Conservation (phyloP, 2,113 vertebrate genomes). For the Megatriorchis doriae region DNA sequence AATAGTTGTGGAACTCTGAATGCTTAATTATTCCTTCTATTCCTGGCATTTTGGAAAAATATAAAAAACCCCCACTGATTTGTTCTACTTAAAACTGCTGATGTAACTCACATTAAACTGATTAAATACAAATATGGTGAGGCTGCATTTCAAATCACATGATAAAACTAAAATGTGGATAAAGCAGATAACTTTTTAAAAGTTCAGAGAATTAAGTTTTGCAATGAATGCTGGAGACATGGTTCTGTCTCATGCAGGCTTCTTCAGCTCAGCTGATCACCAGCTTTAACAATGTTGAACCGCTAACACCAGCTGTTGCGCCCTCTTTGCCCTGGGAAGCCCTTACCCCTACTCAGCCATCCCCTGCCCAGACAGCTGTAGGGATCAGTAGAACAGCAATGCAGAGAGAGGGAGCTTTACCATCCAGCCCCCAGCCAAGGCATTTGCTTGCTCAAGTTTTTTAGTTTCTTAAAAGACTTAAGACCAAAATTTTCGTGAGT, state of each 20-base stretch:
- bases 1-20: neutral
- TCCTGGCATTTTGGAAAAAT: neutral
- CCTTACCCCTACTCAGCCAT: rapidly evolving
- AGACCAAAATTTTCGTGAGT: neutral
- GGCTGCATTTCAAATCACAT: neutral
- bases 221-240: neutral
- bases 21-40: neutral
- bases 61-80: neutral
- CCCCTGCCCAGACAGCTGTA: neutral
- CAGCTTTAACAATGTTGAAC: neutral
- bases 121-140: neutral
- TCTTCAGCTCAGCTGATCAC: neutral
- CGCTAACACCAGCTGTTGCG: neutral
- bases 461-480: neutral
- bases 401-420: neutral
- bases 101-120: neutral
- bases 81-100: neutral
- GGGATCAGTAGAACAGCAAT: neutral
- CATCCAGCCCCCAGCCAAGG: neutral
- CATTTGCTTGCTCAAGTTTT: neutral
- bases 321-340: neutral
- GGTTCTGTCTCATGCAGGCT: neutral
- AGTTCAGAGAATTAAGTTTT: neutral
- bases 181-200: neutral
- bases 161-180: neutral